Conservation (phyloP, 2,113 vertebrate genomes). For the Dryoscopus gambensis region DNA sequence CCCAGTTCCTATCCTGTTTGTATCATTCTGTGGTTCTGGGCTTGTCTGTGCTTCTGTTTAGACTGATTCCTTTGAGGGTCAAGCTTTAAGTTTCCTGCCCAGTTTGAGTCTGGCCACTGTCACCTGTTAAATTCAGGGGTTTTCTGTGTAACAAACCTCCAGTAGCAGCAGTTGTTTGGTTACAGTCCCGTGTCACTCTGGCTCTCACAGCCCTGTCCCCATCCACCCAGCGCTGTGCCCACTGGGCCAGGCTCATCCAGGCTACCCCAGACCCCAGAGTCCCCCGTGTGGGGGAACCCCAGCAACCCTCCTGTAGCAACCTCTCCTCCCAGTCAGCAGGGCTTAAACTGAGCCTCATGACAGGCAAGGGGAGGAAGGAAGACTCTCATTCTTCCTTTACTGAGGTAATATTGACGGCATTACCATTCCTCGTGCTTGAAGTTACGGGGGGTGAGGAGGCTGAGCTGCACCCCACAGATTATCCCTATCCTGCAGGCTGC, state of each 20-base stretch:
- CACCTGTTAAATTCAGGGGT: conserved; percentile 42
- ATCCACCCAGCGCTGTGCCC: rapidly evolving
- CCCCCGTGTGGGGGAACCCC: neutral
- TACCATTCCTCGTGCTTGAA: neutral
- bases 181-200: rapidly evolving
- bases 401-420: rapidly evolving
- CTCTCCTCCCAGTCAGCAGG: neutral
- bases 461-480: neutral
- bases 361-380: neutral
- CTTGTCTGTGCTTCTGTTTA: neutral
- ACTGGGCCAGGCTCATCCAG: neutral
- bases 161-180: neutral
- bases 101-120: conserved; percentile 31
- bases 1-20: neutral
- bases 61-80: neutral
- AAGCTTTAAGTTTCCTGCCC: neutral
- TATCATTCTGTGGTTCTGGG: neutral
- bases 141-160: neutral
- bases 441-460: rapidly evolving
- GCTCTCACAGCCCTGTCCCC: neutral
- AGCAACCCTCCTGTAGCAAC: neutral
- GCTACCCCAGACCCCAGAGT: rapidly evolving
- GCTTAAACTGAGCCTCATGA: neutral
- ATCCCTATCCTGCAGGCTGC: neutral
- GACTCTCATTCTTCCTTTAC: neutral